phyloP scores from a whole-genome alignment of 2,113 vertebrate genomes.

The Pleuronectes platessa region DNA sequence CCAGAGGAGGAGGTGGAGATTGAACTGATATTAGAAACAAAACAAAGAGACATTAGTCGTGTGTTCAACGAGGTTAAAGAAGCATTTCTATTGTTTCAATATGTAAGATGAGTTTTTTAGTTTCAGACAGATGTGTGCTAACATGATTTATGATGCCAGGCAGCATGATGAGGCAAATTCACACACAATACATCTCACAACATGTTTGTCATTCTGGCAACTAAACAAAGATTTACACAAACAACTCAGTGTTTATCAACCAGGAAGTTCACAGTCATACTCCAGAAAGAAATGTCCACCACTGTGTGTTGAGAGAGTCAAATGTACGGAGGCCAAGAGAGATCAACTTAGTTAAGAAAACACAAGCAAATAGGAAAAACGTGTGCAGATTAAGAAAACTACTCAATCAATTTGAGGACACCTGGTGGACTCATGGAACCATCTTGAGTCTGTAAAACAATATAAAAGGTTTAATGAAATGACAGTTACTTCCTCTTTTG shows the following conservation, averaged over 20 bases:
- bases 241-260: neutral
- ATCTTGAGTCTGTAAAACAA: too few relatives aligned
- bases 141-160: too few relatives aligned
- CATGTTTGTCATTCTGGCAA: slow-evolving; percentile 7
- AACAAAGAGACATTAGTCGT: neutral
- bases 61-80: slow-evolving; percentile 7
- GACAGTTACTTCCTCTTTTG: too few relatives aligned
- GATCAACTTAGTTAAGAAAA: too few relatives aligned
- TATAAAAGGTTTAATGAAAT: too few relatives aligned
- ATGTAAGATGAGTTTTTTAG: slow-evolving; percentile 8
- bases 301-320: neutral
- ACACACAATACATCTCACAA: neutral
- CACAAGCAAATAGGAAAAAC: too few relatives aligned
- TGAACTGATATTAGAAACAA: too few relatives aligned
- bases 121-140: neutral
- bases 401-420: too few relatives aligned
- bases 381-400: too few relatives aligned
- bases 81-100: neutral
- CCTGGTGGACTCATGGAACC: too few relatives aligned
- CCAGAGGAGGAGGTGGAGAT: neutral
- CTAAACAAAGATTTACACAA: neutral
- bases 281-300: slow-evolving; percentile 3
- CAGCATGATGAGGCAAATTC: too few relatives aligned
- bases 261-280: neutral
- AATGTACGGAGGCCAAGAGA: too few relatives aligned